Percentiles rank a stretch among this genome's conserved stretches.
These are phyloP conservation scores for Hyalella azteca DNA, from an alignment of 2,888 invertebrate genomes.

Conservation along the genomic window DNA sequence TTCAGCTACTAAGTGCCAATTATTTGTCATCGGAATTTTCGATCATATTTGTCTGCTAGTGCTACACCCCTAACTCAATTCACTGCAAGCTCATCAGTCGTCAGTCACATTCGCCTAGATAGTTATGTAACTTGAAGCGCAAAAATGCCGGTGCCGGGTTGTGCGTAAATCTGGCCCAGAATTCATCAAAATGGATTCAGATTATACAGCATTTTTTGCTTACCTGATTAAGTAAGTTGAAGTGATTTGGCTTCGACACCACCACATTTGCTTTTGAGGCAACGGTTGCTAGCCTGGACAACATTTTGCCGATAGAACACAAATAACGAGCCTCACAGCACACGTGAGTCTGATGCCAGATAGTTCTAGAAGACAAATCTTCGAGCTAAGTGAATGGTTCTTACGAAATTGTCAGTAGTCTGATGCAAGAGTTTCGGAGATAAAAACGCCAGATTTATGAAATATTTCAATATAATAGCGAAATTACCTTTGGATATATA, in stretches of 20 bases:
- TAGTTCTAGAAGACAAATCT: not conserved
- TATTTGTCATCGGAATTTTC: no score
- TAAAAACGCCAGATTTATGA: not conserved
- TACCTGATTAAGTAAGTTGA: not conserved
- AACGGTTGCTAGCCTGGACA: not conserved
- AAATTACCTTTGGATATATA: not conserved
- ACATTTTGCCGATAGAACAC: not conserved
- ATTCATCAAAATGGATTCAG: no score
- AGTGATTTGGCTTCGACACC: not conserved
- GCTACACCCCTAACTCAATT: no score
- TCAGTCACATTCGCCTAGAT: no score
- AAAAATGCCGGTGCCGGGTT: no score
- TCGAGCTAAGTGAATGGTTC: not conserved
- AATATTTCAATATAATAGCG: no score
- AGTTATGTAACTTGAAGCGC: no score
- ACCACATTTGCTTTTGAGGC: not conserved
- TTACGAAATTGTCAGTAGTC: not conserved
- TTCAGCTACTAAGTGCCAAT: no score
- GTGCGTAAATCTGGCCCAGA: no score
- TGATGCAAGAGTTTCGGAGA: not conserved
- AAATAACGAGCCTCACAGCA: not conserved
- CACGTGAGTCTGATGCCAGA: slow-evolving; percentile 13
- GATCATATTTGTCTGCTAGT: no score
- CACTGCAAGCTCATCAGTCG: no score
- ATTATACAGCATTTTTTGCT: not conserved